Evolutionary conservation across 2,113 vertebrate genomes (phyloP), one percentile per base, ranked within the genome.

Genomic region (Oncorhynchus keta): DNA sequence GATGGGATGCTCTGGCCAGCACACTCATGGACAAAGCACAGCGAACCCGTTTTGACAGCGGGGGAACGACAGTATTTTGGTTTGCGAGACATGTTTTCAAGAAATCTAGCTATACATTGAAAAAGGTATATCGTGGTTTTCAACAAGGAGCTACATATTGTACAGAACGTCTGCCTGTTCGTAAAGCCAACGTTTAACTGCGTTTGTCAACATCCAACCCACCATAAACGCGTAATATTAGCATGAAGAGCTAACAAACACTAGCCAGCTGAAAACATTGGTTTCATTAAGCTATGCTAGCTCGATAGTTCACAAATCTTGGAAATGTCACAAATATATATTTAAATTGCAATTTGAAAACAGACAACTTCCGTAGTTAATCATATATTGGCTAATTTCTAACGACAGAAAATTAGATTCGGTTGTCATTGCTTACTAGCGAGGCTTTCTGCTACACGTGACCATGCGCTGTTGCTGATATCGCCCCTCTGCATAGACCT

Each of bases 381-480:
- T 22, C 16, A 22, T 62, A 0, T 62, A 24, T 62, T 24, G 24
- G 2, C 16, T 62, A 62, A 3, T 45, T 62, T 24, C 3, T 3
- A 22, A 18, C 51, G 51, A 55, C 3, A 55, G n/a, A 22, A 5
- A 24, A 9, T 62, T n/a, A 7, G 7, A 22, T 62, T 24, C n/a
- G 13, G 59, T 22, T 62, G 16, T 11, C 39, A 45, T 45, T 45
- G 39, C 39, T 45, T 45, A 45, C 59, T 62, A 62, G n/a, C n/a
- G n/a, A 71, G 5, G 77, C 81, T 79, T 76, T 39, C 48, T 66
- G 55, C 57, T 66, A 68, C 81, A 79, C 71, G 75, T 79, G 81
- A 79, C 81, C 81, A 83, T 72, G 77, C 81, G 81, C 77, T 79
- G 39, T 45, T 48, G 49, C 11, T 18, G 71, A 61, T 61, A 61